phyloP scores from a whole-genome alignment of 2,113 vertebrate species.

The Lucifuga dentata region DNA sequence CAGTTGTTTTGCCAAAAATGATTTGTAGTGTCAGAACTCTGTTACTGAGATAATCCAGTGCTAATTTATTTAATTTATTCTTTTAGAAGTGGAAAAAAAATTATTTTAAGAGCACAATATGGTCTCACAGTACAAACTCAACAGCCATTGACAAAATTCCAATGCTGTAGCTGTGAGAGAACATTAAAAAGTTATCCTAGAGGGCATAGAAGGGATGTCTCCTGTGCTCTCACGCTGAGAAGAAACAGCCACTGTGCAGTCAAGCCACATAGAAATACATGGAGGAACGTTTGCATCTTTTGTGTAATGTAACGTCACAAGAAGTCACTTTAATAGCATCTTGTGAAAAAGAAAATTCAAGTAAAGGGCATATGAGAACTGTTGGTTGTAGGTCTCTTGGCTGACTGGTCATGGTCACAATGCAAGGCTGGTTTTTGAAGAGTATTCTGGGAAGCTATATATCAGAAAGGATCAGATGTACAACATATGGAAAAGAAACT shows the following conservation, averaged over 20 bases:
- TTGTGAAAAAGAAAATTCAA: no score
- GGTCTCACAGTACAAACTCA: slow-evolving; percentile 20
- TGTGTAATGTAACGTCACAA: no score
- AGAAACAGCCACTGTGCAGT: slow-evolving; percentile 16
- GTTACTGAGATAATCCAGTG: slow-evolving; percentile 36
- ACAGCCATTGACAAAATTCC: slow-evolving; percentile 16
- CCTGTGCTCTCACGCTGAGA: slow-evolving; percentile 11
- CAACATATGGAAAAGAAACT: slow-evolving; percentile 42
- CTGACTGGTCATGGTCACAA: no score
- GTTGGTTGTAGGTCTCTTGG: no score
- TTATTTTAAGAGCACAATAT: slow-evolving; percentile 26
- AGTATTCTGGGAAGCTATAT: slow-evolving; percentile 10
- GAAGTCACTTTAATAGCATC: no score
- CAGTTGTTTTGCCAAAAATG: slow-evolving; percentile 27
- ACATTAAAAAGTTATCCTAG: slow-evolving; percentile 4
- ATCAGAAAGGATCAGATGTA: slow-evolving; percentile 26
- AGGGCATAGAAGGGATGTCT: no score
- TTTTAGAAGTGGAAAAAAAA: slow-evolving; percentile 2
- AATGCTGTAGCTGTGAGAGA: slow-evolving; percentile 15
- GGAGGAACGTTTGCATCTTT: slow-evolving; percentile 18
- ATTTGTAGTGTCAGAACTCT: slow-evolving; percentile 32
- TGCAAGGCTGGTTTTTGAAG: background rate
- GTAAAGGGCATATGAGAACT: no score
- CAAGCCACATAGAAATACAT: slow-evolving; percentile 23
- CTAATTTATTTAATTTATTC: slow-evolving; percentile 32